Percentiles rank a stretch among this genome's conserved stretches.
phyloP scores from a whole-genome alignment of 2,888 invertebrate species.

The Lepidocyrtinus sp. region DNA sequence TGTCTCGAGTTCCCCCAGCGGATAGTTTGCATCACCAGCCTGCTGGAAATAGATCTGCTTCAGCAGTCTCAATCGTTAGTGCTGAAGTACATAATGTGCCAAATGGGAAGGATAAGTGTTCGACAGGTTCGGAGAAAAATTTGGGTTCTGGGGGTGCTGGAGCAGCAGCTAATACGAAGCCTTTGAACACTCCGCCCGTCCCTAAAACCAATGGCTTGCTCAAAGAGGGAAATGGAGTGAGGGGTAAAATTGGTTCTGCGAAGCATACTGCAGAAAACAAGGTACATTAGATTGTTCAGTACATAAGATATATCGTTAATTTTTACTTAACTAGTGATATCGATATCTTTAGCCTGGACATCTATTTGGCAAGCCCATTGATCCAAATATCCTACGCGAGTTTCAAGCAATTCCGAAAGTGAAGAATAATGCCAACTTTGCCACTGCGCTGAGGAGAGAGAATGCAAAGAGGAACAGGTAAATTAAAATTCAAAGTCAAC shows the following conservation, averaged over 20 bases:
- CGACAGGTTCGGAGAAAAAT: constrained; percentile 2
- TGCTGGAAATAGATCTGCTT: constrained; percentile 34
- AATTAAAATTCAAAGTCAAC: background rate
- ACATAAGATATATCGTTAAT: background rate
- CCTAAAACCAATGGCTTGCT: constrained; percentile 50
- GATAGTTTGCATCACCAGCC: constrained; percentile 9
- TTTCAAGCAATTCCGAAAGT: constrained; percentile 88
- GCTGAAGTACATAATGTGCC: constrained; percentile 61
- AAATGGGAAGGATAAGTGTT: constrained; percentile 10
- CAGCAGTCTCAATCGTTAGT: constrained; percentile 61
- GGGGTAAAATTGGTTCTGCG: constrained; percentile 13
- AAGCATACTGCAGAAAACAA: constrained; percentile 39
- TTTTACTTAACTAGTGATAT: background rate
- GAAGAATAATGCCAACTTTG: constrained; percentile 80
- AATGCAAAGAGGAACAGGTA: constrained; percentile 76
- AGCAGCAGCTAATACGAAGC: background rate
- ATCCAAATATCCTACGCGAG: constrained; percentile 77
- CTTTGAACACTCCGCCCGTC: constrained; percentile 9
- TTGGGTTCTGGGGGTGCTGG: background rate
- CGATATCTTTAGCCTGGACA: constrained; percentile 62
- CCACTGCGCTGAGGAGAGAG: constrained; percentile 82
- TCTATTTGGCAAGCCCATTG: constrained; percentile 71
- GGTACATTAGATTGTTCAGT: background rate
- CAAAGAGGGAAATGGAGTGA: constrained; percentile 48
- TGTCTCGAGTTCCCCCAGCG: constrained; percentile 39